Percentiles rank a stretch among this genome's conserved stretches.
phyloP scores from a whole-genome alignment of 1,140 invertebrate species.

The Lepidurus arcticus region DNA sequence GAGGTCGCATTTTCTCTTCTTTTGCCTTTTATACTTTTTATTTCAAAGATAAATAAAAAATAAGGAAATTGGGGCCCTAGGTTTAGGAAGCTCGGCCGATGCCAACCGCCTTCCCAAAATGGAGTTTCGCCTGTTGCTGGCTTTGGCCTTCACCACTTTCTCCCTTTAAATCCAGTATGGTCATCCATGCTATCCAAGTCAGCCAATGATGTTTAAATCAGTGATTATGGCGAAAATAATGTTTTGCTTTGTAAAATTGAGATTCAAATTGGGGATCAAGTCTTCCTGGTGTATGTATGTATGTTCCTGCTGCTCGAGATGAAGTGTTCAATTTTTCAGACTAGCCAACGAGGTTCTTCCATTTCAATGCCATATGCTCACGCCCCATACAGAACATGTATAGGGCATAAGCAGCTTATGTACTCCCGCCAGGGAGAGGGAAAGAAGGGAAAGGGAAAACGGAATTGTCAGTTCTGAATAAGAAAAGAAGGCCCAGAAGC shows the following conservation, averaged over 20 bases:
- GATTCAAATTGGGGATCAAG: too few species aligned
- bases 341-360: too few species aligned
- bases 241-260: too few species aligned
- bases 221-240: too few species aligned
- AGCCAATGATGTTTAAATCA: too few species aligned
- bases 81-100: not conserved
- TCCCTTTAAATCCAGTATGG: too few species aligned
- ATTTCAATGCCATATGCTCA: too few species aligned
- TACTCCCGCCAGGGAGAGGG: not conserved
- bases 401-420: not conserved
- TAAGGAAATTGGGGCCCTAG: not conserved
- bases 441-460: not conserved
- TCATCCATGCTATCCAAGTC: too few species aligned
- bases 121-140: not conserved
- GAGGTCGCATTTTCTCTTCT: constrained; percentile 5
- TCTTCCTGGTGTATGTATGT: too few species aligned
- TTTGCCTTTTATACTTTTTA: not conserved
- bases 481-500: not conserved
- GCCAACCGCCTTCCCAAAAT: not conserved
- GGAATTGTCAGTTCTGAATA: not conserved
- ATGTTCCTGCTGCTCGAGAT: too few species aligned
- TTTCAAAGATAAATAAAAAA: not conserved
- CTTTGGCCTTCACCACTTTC: too few species aligned
- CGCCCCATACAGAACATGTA: not conserved
- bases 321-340: too few species aligned